phyloP scores from a whole-genome alignment of 37 sponge, comb jelly and placozoan genomes.

The Aplysina aerophoba region DNA sequence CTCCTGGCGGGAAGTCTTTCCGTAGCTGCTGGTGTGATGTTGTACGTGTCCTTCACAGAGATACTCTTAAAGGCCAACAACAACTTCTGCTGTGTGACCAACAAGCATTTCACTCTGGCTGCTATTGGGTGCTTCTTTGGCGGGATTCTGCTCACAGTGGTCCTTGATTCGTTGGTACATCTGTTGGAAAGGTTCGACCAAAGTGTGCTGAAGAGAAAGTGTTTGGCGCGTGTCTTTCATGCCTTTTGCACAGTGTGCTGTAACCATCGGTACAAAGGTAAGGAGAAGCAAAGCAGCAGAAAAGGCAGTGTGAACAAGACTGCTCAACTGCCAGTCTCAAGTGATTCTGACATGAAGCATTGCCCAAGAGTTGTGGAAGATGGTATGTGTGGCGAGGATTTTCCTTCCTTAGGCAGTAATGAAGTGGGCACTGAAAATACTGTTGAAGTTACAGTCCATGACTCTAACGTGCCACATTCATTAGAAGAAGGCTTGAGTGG shows the following conservation, averaged over 20 bases:
- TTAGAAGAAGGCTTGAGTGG: too few species aligned
- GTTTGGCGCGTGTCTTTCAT: too few species aligned
- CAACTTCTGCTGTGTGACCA: slow-evolving; percentile 64
- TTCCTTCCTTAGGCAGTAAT: too few species aligned
- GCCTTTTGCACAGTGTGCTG: too few species aligned
- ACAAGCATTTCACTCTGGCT: slow-evolving; percentile 33
- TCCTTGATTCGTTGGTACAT: slow-evolving; percentile 51
- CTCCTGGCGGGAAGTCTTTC: slow-evolving; percentile 49
- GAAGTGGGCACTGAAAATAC: too few species aligned
- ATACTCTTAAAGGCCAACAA: slow-evolving; percentile 41
- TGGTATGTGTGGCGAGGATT: too few species aligned
- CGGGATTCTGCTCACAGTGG: slow-evolving; percentile 57
- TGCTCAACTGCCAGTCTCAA: not conserved
- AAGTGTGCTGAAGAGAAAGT: not conserved
- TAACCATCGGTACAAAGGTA: not conserved
- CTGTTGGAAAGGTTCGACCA: slow-evolving; percentile 48
- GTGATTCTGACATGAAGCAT: not conserved
- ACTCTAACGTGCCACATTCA: too few species aligned
- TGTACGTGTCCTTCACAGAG: slow-evolving; percentile 77
- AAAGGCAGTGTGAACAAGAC: not conserved
- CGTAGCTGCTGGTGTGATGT: slow-evolving; percentile 75
- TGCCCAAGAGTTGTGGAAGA: too few species aligned
- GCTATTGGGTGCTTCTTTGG: slow-evolving; percentile 58
- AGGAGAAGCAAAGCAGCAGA: not conserved
- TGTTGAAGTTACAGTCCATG: too few species aligned